phyloP scores from a whole-genome alignment of 2,888 invertebrate species.

The Mythimna ferrago region DNA sequence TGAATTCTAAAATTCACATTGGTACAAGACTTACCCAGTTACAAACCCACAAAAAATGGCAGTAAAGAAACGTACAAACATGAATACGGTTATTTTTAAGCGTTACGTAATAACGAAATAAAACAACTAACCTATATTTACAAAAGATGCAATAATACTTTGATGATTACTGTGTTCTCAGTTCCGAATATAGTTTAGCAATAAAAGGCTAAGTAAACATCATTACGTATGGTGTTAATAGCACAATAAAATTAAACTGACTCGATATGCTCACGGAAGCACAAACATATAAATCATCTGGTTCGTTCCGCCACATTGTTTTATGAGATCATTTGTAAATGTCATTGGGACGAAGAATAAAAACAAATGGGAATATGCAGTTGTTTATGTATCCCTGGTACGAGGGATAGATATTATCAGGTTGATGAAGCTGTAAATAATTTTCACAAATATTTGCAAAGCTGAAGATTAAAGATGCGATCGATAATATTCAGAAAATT shows the following conservation, averaged over 20 bases:
- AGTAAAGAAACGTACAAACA: neutral
- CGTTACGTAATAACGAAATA: neutral
- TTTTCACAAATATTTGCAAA: no score
- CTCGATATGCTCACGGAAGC: constrained; percentile 48
- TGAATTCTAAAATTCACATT: no score
- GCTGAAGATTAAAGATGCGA: no score
- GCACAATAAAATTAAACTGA: constrained; percentile 38
- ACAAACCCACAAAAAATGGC: no score
- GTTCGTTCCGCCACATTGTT: constrained; percentile 50
- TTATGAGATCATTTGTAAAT: constrained; percentile 56
- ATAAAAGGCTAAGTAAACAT: constrained; percentile 31
- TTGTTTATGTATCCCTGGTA: constrained; percentile 28
- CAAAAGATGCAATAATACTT: constrained; percentile 10
- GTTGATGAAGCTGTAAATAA: neutral
- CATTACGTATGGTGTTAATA: constrained; percentile 46
- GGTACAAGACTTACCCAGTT: no score
- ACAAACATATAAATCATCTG: constrained; percentile 54
- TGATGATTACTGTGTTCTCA: neutral
- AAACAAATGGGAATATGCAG: constrained; percentile 36
- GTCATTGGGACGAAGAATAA: constrained; percentile 45
- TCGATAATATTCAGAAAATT: no score
- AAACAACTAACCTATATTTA: neutral
- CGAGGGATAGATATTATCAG: constrained; percentile 4
- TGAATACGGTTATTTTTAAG: neutral
- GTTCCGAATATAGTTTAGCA: constrained; percentile 4